phyloP scores from a whole-genome alignment of 2,888 invertebrate species.

The Ditylenchus weischeri region DNA sequence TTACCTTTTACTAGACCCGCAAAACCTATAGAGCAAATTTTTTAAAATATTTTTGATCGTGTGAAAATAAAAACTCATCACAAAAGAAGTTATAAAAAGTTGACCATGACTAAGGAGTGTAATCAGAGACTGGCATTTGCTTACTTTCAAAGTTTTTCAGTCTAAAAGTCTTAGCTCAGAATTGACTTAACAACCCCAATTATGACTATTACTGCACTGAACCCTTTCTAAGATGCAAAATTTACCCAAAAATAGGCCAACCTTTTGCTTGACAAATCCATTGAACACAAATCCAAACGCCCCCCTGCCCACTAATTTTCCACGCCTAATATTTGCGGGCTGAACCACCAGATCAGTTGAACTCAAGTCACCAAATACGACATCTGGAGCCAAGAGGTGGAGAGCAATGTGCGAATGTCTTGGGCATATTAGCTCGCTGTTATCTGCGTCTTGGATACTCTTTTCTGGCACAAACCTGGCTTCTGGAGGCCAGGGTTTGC shows the following conservation, averaged over 20 bases:
- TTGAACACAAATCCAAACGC: slow-evolving; percentile 95
- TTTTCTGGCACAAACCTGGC: neutral
- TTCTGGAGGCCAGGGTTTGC: slow-evolving; percentile 2
- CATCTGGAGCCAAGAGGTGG: slow-evolving; percentile 31
- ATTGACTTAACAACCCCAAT: no score
- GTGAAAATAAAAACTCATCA: no score
- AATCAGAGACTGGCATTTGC: no score
- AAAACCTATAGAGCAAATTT: no score
- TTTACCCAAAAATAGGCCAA: slow-evolving; percentile 6
- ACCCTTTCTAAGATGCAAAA: no score
- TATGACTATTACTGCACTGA: no score
- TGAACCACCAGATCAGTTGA: slow-evolving; percentile 73
- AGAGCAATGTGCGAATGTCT: slow-evolving; percentile 5
- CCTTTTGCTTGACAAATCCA: slow-evolving; percentile 65
- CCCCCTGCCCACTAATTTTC: slow-evolving; percentile 77
- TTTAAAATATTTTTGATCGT: no score
- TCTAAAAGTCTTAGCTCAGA: no score
- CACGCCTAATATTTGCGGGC: slow-evolving; percentile 75
- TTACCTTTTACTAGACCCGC: no score
- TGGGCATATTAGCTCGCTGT: slow-evolving; percentile 4
- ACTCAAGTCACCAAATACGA: slow-evolving; percentile 73
- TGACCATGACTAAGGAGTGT: no score
- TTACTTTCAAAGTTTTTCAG: no score
- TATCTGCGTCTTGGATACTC: neutral
- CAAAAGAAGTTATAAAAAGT: no score